Evolutionary conservation across 2,888 invertebrate genomes (phyloP).

Genomic region (Autographa gamma): DNA sequence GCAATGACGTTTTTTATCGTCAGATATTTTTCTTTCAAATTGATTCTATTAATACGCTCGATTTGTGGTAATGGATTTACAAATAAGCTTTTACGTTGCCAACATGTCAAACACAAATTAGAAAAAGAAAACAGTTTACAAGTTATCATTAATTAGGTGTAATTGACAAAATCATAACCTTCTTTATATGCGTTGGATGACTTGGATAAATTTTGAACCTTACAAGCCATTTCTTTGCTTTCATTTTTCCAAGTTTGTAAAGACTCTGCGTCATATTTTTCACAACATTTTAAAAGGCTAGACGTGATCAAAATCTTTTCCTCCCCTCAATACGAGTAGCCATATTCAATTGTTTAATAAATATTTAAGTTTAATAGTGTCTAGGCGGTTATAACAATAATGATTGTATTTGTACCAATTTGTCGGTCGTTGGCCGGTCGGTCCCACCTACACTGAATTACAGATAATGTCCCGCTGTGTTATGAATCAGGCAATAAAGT

Average conservation of each 20-base stretch:
- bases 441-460: slow-evolving; percentile 59
- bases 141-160: neutral
- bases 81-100: slow-evolving; percentile 1
- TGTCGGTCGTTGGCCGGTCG: slow-evolving; percentile 56
- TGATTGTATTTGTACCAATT: slow-evolving; percentile 56
- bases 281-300: neutral
- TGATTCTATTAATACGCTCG: neutral
- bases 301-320: neutral
- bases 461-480: slow-evolving; percentile 47
- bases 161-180: neutral
- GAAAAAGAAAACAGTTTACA: neutral
- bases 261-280: no score
- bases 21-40: neutral
- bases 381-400: slow-evolving; percentile 47
- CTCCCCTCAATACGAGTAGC: neutral
- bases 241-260: no score
- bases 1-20: slow-evolving; percentile 4
- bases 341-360: neutral
- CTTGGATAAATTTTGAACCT: neutral
- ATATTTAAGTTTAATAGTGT: slow-evolving; percentile 17
- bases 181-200: neutral
- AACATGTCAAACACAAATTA: neutral
- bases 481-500: slow-evolving; percentile 53
- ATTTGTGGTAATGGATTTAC: slow-evolving; percentile 4
- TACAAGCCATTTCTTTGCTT: no score